A percentile compares a stretch with the other conserved stretches of the same genome.
phyloP scores from a whole-genome alignment of 1,140 invertebrate genomes.

The Drosophila melanogaster region Release_6_plus_ISO1_MT NT_033779.5:18268001-18268500 shows the following conservation, averaged over 20 bases:
- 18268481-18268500: background rate
- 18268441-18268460: slow-evolving; percentile 53
- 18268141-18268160: slow-evolving; percentile 78
- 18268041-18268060: background rate
- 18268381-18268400: slow-evolving; percentile 45
- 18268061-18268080: background rate
- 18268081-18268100: slow-evolving; percentile 9
- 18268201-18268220: slow-evolving; percentile 76
- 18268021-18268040: background rate
- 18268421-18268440: slow-evolving; percentile 60
- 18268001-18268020: background rate
- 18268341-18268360: slow-evolving; percentile 16
- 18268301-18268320: slow-evolving; percentile 67
- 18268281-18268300: slow-evolving; percentile 75
- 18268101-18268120: slow-evolving; percentile 30
- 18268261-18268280: background rate
- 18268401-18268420: slow-evolving; percentile 37
- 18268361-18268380: slow-evolving; percentile 23
- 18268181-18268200: slow-evolving; percentile 80
- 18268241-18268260: slow-evolving; percentile 5
- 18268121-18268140: slow-evolving; percentile 66
- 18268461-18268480: slow-evolving; percentile 18
- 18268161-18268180: slow-evolving; percentile 82
- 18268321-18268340: slow-evolving; percentile 66
- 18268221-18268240: slow-evolving; percentile 10